phyloP scores from a whole-genome alignment of 2,888 invertebrate genomes.

The Ceraclea dissimilis region DNA sequence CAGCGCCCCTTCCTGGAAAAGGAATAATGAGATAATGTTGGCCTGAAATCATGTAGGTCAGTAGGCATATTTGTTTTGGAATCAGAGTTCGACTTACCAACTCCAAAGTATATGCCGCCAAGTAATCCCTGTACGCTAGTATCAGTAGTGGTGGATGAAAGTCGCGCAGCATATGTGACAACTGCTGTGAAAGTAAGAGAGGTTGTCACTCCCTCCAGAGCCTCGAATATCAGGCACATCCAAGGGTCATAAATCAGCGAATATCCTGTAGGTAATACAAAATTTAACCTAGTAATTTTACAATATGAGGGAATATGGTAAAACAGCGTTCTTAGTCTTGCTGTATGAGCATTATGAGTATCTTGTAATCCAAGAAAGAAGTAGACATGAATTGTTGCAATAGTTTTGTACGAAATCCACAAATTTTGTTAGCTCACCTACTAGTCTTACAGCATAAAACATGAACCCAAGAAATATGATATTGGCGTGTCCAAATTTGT shows the following conservation, averaged over 20 bases:
- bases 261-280: slow-evolving; percentile 46
- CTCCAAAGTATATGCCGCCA: slow-evolving; percentile 74
- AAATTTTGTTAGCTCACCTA: too few species aligned
- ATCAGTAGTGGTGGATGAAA: slow-evolving; percentile 66
- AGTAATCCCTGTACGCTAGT: slow-evolving; percentile 69
- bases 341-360: too few species aligned
- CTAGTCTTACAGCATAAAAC: slow-evolving; percentile 63
- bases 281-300: too few species aligned
- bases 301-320: too few species aligned
- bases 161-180: slow-evolving; percentile 67
- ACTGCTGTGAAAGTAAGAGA: slow-evolving; percentile 70
- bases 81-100: slow-evolving; percentile 44
- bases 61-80: neutral
- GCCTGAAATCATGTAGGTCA: neutral
- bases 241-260: slow-evolving; percentile 70
- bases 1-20: slow-evolving; percentile 61
- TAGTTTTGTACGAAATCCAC: too few species aligned
- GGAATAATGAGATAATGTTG: neutral
- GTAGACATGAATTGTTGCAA: too few species aligned
- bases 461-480: slow-evolving; percentile 70
- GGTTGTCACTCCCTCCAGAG: slow-evolving; percentile 68
- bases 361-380: too few species aligned
- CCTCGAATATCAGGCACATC: slow-evolving; percentile 68
- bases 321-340: too few species aligned
- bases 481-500: slow-evolving; percentile 66